A percentile compares a stretch with the other conserved stretches of the same genome.
Evolutionary conservation across 2,797 vertebrate species (phyloP).

Genomic region (Cossypha polioptera): DNA sequence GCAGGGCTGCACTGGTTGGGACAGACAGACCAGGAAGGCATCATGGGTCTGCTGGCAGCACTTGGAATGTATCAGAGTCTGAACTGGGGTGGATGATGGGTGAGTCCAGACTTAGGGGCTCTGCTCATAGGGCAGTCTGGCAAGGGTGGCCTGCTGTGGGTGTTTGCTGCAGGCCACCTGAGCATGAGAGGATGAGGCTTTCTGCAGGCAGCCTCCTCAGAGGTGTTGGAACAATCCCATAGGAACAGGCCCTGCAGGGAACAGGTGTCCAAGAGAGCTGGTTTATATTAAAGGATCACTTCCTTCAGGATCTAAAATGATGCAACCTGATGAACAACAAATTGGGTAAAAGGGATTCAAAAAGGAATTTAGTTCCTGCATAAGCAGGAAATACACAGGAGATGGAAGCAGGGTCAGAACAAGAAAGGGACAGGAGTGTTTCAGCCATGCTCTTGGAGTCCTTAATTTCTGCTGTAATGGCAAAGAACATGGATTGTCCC

Average conservation of each 20-base stretch:
- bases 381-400: neutral
- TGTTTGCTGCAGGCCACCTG: neutral
- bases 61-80: neutral
- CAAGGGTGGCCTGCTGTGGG: neutral
- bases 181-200: neutral
- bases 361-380: neutral
- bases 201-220: neutral
- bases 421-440: neutral
- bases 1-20: neutral
- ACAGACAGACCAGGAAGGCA: neutral
- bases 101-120: rapidly evolving
- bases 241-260: neutral
- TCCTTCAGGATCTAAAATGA: neutral
- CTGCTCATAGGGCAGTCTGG: neutral
- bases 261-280: neutral
- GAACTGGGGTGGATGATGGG: neutral
- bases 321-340: neutral
- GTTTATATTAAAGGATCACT: neutral
- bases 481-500: neutral
- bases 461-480: neutral
- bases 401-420: neutral
- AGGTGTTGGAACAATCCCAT: neutral
- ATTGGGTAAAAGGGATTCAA: neutral
- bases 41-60: neutral
- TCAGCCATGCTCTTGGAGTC: neutral